Base-by-base conservation (phyloP, 2,797 vertebrate genomes). In the Chaenodraco wilsoni region DNA sequence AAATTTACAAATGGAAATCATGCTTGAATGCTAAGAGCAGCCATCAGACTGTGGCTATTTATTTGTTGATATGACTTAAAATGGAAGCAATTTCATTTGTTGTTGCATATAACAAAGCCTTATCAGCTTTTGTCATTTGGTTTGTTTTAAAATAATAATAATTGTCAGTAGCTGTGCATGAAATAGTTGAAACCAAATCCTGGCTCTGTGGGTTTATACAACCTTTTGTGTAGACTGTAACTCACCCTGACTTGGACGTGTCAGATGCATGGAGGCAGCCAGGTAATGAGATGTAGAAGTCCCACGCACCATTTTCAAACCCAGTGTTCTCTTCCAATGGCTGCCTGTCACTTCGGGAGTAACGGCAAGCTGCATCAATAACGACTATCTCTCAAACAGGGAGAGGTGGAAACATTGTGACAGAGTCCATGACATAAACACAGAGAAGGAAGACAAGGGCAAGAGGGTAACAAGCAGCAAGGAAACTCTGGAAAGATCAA, bases 1-100 rank as follows among this genome's bases (percentile, higher is more conserved):
- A 87, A 89, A 85, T 84, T 1, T 74, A 84, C 82, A 75, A 91
- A 88, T 90, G 65, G 59, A 85, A 90, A 88, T 85, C 77, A 78
- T 68, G 72, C 82, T 77, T 56, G 81, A 78, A 54, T 66, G 79
- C 72, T 72, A 62, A 79, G 61, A 74, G 61, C 55, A 79, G 70
- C 76, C 54, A 73, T 69, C 76, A 71, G 58, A 69, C 69, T 51
- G 60, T 27, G 46, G 65, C 63, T 66, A 21, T 78, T 72, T 59
- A 70, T 78, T 44, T 60, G 54, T 37, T 72, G 23, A 55, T 76
- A 59, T 60, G 55, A 57, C 71, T 75, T 54, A 12, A 84, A 83
- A 77, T 67, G 45, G 69, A 78, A 83, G 58, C 3, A 0, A 27
- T 63, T 78, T 73, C 0, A 65, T 79, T 79, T 60, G 40, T 69